phyloP scores from a whole-genome alignment of 2,797 vertebrate species.

The Myripristis murdjan region DNA sequence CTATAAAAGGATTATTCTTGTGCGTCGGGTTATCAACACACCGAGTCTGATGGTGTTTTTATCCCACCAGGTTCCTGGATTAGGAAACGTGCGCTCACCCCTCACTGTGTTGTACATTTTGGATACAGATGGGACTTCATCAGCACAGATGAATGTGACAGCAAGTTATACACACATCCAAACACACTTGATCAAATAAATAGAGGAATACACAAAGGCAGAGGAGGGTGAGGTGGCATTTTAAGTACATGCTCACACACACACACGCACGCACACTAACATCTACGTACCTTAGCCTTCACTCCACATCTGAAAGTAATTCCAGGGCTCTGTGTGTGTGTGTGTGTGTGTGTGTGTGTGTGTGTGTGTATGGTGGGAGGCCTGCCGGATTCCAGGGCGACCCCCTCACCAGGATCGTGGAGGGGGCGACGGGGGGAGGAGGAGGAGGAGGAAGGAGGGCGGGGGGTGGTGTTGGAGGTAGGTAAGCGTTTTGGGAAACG shows the following conservation, averaged over 20 bases:
- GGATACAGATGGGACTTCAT: slow-evolving; percentile 57
- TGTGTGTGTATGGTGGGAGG: slow-evolving; percentile 69
- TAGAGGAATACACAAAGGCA: slow-evolving; percentile 28
- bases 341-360: slow-evolving; percentile 53
- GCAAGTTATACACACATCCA: slow-evolving; percentile 55
- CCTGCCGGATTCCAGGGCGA: slow-evolving; percentile 79
- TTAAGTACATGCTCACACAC: slow-evolving; percentile 47
- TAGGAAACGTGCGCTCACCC: background rate
- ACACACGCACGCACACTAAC: slow-evolving; percentile 22
- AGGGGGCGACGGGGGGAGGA: slow-evolving; percentile 48
- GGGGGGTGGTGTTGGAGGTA: slow-evolving; percentile 58
- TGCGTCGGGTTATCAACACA: slow-evolving; percentile 64
- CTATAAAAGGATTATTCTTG: slow-evolving; percentile 21
- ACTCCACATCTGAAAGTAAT: slow-evolving; percentile 87
- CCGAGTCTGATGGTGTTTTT: slow-evolving; percentile 25
- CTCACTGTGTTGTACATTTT: slow-evolving; percentile 40
- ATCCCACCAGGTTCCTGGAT: slow-evolving; percentile 34
- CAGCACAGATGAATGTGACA: slow-evolving; percentile 36
- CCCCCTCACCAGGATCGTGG: slow-evolving; percentile 74
- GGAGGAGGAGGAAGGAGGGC: slow-evolving; percentile 9
- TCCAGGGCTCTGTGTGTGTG: slow-evolving; percentile 61
- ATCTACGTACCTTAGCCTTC: slow-evolving; percentile 53
- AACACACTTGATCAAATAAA: slow-evolving; percentile 29
- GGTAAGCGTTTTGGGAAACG: slow-evolving; percentile 83
- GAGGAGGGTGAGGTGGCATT: slow-evolving; percentile 59